phyloP scores from a whole-genome alignment of 1,140 invertebrate species.

The Drosophila ficusphila region DNA sequence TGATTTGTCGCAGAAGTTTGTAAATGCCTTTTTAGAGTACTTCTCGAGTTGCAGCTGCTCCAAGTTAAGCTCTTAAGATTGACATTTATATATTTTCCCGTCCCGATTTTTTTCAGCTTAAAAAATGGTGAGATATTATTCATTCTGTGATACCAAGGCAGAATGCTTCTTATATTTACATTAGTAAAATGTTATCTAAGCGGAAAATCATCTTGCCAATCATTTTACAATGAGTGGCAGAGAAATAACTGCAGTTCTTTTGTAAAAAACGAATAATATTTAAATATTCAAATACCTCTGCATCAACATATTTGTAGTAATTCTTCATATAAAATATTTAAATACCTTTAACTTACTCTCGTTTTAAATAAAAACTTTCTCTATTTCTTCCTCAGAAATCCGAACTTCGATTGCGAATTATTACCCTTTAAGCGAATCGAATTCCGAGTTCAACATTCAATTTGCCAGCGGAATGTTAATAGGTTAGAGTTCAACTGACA shows the following conservation, averaged over 20 bases:
- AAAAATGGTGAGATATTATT: neutral
- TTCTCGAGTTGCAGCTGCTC: slow-evolving; percentile 22
- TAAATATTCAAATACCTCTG: no score
- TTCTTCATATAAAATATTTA: neutral
- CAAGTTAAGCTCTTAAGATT: slow-evolving; percentile 18
- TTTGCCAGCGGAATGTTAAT: slow-evolving; percentile 42
- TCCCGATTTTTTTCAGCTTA: neutral
- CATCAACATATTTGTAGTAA: no score
- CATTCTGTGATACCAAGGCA: neutral
- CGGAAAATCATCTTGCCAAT: neutral
- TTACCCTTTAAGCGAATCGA: neutral
- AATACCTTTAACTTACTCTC: neutral
- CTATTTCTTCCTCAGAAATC: neutral
- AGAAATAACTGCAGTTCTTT: no score
- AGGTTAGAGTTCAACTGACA: slow-evolving; percentile 49
- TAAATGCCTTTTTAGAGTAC: neutral
- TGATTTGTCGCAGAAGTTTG: slow-evolving; percentile 55
- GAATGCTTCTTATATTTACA: neutral
- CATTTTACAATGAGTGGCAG: no score
- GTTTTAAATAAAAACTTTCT: neutral
- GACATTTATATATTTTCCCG: slow-evolving; percentile 1
- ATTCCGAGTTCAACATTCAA: slow-evolving; percentile 14
- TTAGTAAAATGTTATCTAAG: no score
- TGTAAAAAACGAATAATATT: no score
- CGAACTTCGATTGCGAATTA: slow-evolving; percentile 1